Base-by-base conservation (phyloP, 2,113 vertebrate genomes). In the Alaudala cheleensis region DNA sequence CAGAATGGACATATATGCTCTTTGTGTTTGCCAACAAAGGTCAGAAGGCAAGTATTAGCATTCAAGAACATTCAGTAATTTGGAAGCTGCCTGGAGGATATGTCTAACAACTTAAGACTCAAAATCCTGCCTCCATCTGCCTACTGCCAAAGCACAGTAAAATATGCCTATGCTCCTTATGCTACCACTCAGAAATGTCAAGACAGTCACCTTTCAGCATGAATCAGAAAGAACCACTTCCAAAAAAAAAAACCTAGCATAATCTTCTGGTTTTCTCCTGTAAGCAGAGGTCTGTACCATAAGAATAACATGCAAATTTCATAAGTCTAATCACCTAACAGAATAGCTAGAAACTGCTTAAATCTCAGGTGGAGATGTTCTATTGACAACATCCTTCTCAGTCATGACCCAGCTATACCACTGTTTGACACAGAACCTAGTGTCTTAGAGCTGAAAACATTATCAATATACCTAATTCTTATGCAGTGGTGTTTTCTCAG, bases 41-140 rank as follows among this genome's bases (percentile, higher is more conserved):
- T 86, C 58, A 56, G 25, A 69, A 76, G 44, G 33, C 21, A 65
- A 91, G n/a, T 51, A 86, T 54, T 70, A 95, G 8, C 64, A 77
- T 65, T 96, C 40, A 94, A 69, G 86, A 90, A 78, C 56, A 39
- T 67, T 71, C 13, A 81, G 45, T 37, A 74, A 33, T 81, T 93
- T 89, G 53, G 71, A 91, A 88, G 33, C 7, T 85, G 49, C 86
- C 81, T 89, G 79, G 31, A 76, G 82, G 60, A 50, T 88, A 54
- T 64, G 85, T 95, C 73, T 92, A 51, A 73, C 89, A 90, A 54
- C 26, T 94, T 49, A 54, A 81, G 37, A 87, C 70, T 90, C 60
- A 94, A 81, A 47, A 96, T 82, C 58, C 34, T 93, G 14, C 66
- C 79, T 85, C 83, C 62, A 91, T 96, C 84, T 95, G 76, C 71